Conservation (phyloP, 2,113 vertebrate species). For the Lasiurus cinereus region DNA sequence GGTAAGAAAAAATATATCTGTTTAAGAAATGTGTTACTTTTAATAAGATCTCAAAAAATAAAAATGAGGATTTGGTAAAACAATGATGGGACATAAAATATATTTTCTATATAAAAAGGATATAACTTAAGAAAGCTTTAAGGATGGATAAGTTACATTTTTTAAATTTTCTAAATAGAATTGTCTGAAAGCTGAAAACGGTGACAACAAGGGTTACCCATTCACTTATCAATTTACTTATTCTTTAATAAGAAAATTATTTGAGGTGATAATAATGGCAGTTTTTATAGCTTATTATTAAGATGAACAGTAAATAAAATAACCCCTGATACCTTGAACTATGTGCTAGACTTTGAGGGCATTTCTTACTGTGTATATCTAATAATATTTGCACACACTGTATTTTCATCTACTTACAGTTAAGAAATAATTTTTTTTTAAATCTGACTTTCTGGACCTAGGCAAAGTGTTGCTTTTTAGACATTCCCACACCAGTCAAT, state of each 20-base stretch:
- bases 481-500: background rate
- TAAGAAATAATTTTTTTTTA: background rate
- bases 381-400: background rate
- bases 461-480: background rate
- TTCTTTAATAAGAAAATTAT: constrained; percentile 10
- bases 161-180: background rate
- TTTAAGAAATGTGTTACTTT: background rate
- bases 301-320: background rate
- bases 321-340: background rate
- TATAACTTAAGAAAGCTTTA: background rate
- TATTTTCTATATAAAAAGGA: background rate
- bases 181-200: background rate
- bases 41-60: background rate
- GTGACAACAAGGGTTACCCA: background rate
- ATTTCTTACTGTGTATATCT: background rate
- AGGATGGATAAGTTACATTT: background rate
- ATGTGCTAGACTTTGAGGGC: background rate
- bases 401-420: background rate
- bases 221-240: background rate
- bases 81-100: background rate
- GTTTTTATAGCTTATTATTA: background rate
- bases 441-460: background rate
- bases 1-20: background rate
- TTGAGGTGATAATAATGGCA: background rate
- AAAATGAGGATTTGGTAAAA: background rate